Evolutionary conservation across 2,888 invertebrate genomes (phyloP).

Genomic region (Cheilosia impressa): DNA sequence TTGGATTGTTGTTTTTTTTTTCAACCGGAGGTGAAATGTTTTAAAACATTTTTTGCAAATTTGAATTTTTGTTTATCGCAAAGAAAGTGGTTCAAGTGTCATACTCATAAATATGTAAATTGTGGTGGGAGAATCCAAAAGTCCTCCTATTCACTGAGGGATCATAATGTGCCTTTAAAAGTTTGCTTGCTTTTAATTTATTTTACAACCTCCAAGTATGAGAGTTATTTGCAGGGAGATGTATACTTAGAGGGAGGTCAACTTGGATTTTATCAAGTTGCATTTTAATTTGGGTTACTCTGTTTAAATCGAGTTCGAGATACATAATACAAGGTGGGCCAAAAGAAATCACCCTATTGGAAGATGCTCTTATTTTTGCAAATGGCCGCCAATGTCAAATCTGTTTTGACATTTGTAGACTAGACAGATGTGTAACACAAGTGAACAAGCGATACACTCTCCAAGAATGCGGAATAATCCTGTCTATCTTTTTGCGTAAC

Average conservation of each 20-base stretch:
- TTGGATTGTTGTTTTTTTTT: neutral
- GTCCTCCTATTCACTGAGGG: constrained; percentile 29
- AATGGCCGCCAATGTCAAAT: too few relatives aligned
- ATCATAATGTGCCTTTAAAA: constrained; percentile 54
- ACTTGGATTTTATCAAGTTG: neutral
- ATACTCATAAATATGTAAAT: constrained; percentile 71
- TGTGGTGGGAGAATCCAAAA: constrained; percentile 39
- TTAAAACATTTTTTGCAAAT: constrained; percentile 59
- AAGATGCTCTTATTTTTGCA: too few relatives aligned
- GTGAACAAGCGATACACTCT: too few relatives aligned
- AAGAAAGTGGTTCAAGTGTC: constrained; percentile 47
- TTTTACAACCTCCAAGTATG: constrained; percentile 2
- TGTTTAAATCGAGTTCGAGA: too few relatives aligned
- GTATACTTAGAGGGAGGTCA: neutral
- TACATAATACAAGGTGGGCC: too few relatives aligned
- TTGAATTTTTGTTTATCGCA: constrained; percentile 53
- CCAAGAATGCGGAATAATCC: too few relatives aligned
- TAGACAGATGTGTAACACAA: too few relatives aligned
- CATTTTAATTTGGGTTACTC: too few relatives aligned
- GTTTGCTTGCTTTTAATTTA: constrained; percentile 60
- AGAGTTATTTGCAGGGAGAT: neutral
- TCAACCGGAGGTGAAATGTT: constrained; percentile 33
- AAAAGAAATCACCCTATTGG: too few relatives aligned
- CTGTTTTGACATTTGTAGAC: too few relatives aligned
- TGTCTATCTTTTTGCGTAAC: too few relatives aligned